Base-by-base conservation (phyloP, 1,140 invertebrate genomes). In the Platyura marginata region DNA sequence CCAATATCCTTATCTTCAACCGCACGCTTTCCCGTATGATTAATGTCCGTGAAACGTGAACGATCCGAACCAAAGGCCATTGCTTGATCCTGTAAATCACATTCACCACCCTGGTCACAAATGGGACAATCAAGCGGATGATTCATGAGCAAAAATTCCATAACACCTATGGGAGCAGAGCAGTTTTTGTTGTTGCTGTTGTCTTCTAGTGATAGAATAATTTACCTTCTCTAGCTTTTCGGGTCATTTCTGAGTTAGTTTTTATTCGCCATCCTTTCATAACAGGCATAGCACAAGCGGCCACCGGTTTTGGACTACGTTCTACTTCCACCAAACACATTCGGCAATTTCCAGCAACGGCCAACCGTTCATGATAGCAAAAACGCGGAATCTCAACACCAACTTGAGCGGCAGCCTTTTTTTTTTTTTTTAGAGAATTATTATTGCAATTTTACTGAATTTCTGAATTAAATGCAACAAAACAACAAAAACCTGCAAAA, bases 291-390 rank as follows among this genome's bases (percentile, higher is more conserved):
- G 96, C 95, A 68, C 95, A 99, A 6, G 94, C 94, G 37, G 96
- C 96, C n/a, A 98, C 86, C 5, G 95, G 96, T 74, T 96, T 74
- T 9, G 77, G 72, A 34, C 69, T 74, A 61, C 95, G 98, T 67
- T 99, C 96, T 29, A 99, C 92, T 71, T 99, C 96, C 1, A 99
- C 96, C 4, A 99, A 67, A 71, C 96, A 99, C 96, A 99, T 99
- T 47, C 96, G 75, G 57, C 90, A 94, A 64, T 99, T 99, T 18
- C 96, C 96, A 52, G 96, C 96, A 42, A 99, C 83, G 32, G 93
- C 91, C 23, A 99, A 71, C 40, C 96, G 72, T 62, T 99, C 96
- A 71, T 99, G 96, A 62, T 98, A 99, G 65, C 96, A 99, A 65
- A 98, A 99, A 47, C 95, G 67, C 10, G 96, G 96, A 53, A 99